Conservation (phyloP, 2,888 invertebrate genomes). For the Nemurella pictetii region DNA sequence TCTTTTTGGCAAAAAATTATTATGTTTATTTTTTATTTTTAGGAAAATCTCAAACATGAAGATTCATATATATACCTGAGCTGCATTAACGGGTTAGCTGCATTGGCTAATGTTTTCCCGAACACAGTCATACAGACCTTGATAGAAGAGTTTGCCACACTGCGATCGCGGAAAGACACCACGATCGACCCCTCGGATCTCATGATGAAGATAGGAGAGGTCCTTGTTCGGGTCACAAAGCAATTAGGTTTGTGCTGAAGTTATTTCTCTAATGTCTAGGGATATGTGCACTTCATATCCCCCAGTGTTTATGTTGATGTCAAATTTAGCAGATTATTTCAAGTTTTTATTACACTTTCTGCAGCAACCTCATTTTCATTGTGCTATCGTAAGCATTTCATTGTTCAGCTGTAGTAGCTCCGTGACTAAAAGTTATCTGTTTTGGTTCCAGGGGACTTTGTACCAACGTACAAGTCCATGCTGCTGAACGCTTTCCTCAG, state of each 20-base stretch:
- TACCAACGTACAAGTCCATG: conserved; percentile 47
- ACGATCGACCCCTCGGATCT: conserved; percentile 59
- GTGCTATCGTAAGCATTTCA: conserved; percentile 25
- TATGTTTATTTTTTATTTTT: conserved; percentile 48
- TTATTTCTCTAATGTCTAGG: too few relatives aligned
- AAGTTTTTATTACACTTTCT: too few relatives aligned
- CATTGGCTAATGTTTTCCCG: conserved; percentile 64
- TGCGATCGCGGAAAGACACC: conserved; percentile 46
- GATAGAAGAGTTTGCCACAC: conserved; percentile 66
- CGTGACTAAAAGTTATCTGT: background rate
- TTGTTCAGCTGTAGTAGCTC: background rate
- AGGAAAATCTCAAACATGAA: conserved; percentile 73
- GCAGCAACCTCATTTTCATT: too few relatives aligned
- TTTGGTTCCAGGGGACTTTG: conserved; percentile 37
- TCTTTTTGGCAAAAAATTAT: too few relatives aligned
- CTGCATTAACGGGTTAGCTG: conserved; percentile 74
- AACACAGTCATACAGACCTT: conserved; percentile 69
- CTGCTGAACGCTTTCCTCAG: conserved; percentile 72
- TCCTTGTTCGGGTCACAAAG: conserved; percentile 72
- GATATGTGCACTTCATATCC: too few relatives aligned
- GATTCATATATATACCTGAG: conserved; percentile 84
- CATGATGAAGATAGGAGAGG: conserved; percentile 79
- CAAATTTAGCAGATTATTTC: background rate
- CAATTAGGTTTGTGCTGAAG: conserved; percentile 62
- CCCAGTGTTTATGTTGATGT: too few relatives aligned